Evolutionary conservation across 2,113 vertebrate species (phyloP).

Genomic region (Oryzias curvinotus): DNA sequence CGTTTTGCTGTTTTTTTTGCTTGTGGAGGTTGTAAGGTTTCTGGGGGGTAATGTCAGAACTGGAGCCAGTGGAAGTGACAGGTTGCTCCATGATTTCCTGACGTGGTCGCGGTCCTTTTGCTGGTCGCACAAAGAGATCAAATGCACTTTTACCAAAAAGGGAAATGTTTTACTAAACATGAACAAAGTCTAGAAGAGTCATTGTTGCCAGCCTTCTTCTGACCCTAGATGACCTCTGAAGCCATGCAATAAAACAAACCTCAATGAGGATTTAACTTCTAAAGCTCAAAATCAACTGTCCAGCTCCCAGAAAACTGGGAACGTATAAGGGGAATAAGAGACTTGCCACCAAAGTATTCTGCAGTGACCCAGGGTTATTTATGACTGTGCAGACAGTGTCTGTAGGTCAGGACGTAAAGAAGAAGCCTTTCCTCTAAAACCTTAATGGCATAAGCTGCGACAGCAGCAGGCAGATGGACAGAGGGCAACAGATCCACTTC

Average conservation of each 20-base stretch:
- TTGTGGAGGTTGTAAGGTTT: conserved; percentile 80
- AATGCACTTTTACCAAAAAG: neutral
- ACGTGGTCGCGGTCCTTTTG: conserved; percentile 78
- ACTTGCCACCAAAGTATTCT: neutral
- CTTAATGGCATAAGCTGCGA: conserved; percentile 59
- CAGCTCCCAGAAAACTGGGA: neutral
- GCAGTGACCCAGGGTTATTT: conserved; percentile 6
- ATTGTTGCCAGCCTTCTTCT: conserved; percentile 6
- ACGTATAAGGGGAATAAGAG: neutral
- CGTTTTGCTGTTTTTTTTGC: conserved; percentile 79
- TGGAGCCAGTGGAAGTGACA: conserved; percentile 71
- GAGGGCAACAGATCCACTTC: neutral
- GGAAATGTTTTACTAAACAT: neutral
- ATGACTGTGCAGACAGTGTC: conserved; percentile 1
- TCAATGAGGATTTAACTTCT: neutral
- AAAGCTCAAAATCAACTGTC: neutral
- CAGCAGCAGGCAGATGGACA: conserved; percentile 48
- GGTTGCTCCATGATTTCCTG: conserved; percentile 82
- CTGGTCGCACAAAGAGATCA: conserved; percentile 38
- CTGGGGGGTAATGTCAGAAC: conserved; percentile 63
- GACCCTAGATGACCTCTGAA: conserved; percentile 10
- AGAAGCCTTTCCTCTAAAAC: conserved; percentile 35
- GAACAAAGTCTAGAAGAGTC: too few relatives aligned
- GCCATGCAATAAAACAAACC: neutral
- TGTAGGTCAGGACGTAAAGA: conserved; percentile 8